Base-by-base conservation (phyloP, 1,140 invertebrate species). In the Himalopsyche phryganea region DNA sequence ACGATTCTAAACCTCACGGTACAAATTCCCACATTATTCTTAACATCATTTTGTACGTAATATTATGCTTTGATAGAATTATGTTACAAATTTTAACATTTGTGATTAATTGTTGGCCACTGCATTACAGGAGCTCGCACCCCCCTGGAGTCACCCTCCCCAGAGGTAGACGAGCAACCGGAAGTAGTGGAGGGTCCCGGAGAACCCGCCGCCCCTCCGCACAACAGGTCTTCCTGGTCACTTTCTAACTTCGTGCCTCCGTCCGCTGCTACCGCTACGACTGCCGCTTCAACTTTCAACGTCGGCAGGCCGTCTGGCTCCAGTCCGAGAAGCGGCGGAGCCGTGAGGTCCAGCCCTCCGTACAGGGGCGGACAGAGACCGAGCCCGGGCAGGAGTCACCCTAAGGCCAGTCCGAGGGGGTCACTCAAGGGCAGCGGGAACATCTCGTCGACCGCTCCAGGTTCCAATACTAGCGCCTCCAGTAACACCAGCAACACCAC, bases 201-300 rank as follows among this genome's bases (percentile, higher is more conserved):
- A 2, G 58, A 60, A 50, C 48, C 44, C n/a, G 44, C 60, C 1
- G 28, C 45, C 14, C 44, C 55, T 19, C 70, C 71, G 28, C 66
- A 65, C 10, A 67, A 71, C 51, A 65, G 69, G 1, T 48, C 70
- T 4, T 76, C 74, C 0, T 77, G 75, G 75, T 62, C 69, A 14
- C 69, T 76, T 4, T 68, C 66, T 6, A 76, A 76, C 68, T 78
- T 78, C 66, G 74, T 67, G 0, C 74, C 74, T 0, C 73, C 45
- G 19, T 45, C 69, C 0, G 71, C 74, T 0, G 53, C 41, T 17
- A 20, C 44, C 6, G 23, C 41, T 5, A 20, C 48, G 28, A 14
- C 48, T 11, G 17, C 38, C 18, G 28, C 46, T 13, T 46, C 38
- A 15, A 5, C 42, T 17, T 17, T 17, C n/a, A n/a, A 10, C n/a